Percentiles rank a stretch among this genome's conserved stretches.
These are phyloP conservation scores for Berghia stephanieae DNA, from an alignment of 1,140 invertebrate genomes.

Conservation along the genomic window DNA sequence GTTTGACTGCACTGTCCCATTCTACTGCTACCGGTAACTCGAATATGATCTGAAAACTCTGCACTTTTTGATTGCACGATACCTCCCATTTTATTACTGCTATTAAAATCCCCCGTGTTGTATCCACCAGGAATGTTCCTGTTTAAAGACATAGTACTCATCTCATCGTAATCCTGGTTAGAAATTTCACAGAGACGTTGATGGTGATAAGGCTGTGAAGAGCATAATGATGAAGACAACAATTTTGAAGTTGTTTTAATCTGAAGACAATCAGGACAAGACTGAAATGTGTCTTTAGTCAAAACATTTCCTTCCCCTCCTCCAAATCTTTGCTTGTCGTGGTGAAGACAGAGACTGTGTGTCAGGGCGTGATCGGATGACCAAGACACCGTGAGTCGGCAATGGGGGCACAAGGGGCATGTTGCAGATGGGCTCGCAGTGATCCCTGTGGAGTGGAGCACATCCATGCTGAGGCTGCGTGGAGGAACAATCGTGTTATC, in stretches of 20 bases:
- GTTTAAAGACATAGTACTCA: constrained; percentile 23
- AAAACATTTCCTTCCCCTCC: not conserved
- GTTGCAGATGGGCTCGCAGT: not conserved
- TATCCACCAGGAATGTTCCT: not conserved
- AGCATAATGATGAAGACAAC: not conserved
- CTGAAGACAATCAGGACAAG: constrained; percentile 15
- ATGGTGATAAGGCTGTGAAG: too few relatives aligned
- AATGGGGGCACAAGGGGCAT: not conserved
- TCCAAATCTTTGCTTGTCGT: not conserved
- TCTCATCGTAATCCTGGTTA: too few relatives aligned
- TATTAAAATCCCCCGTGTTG: too few relatives aligned
- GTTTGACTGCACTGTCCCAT: too few relatives aligned
- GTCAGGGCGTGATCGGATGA: not conserved
- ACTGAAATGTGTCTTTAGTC: not conserved
- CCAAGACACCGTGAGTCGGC: not conserved
- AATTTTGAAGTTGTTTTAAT: not conserved
- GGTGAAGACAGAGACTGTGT: not conserved
- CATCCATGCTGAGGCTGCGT: constrained; percentile 10
- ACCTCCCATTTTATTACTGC: too few relatives aligned
- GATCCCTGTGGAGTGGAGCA: not conserved
- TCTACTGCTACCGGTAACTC: too few relatives aligned
- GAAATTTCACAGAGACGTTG: not conserved
- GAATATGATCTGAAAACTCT: constrained; percentile 18
- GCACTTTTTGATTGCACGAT: constrained; percentile 18
- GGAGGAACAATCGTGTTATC: constrained; percentile 1